Conservation (phyloP, 2,113 vertebrate species). For the Zeus faber region DNA sequence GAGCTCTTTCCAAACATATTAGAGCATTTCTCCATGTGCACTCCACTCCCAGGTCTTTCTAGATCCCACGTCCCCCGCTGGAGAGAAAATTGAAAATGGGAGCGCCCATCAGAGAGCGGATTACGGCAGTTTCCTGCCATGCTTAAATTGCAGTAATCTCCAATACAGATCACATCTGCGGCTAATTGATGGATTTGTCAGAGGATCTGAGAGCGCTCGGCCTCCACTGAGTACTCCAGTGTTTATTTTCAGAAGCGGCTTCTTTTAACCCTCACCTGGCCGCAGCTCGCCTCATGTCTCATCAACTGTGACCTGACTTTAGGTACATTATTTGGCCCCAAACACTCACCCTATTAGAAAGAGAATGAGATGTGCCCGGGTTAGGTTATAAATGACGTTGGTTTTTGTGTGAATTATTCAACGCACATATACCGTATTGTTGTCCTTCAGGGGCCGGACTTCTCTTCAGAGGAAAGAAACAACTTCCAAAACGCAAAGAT, state of each 20-base stretch:
- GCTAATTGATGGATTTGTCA: constrained; percentile 79
- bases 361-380: constrained; percentile 39
- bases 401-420: constrained; percentile 71
- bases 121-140: constrained; percentile 63
- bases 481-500: constrained; percentile 41
- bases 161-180: constrained; percentile 77
- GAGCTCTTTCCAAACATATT: constrained; percentile 23
- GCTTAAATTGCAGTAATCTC: constrained; percentile 73
- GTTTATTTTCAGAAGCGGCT: constrained; percentile 67
- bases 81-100: constrained; percentile 62
- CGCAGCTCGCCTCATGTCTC: constrained; percentile 22
- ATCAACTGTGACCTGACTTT: constrained; percentile 50
- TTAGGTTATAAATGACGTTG: constrained; percentile 42
- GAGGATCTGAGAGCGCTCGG: constrained; percentile 62
- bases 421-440: constrained; percentile 38
- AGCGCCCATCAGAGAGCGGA: constrained; percentile 65
- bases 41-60: constrained; percentile 23
- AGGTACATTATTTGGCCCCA: constrained; percentile 47
- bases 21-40: constrained; percentile 19
- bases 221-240: constrained; percentile 55
- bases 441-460: too few species aligned
- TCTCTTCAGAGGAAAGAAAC: too few species aligned
- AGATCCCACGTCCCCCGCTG: constrained; percentile 42
- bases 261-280: constrained; percentile 55
- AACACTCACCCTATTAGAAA: constrained; percentile 58